Evolutionary conservation across 2,797 vertebrate species (phyloP).

Genomic region (Scarus forsteni): DNA sequence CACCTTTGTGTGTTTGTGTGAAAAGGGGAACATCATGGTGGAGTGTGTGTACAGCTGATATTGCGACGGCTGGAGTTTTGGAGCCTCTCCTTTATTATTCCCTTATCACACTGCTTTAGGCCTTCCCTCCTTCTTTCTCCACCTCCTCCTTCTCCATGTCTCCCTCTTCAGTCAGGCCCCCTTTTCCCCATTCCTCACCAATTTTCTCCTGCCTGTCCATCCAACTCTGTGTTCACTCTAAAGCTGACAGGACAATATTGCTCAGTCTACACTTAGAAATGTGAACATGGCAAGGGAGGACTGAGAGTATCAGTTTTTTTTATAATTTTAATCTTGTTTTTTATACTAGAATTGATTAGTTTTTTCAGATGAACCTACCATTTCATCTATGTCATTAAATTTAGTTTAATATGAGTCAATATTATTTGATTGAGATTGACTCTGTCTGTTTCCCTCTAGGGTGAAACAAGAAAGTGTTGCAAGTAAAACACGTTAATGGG

Average conservation of each 20-base stretch:
- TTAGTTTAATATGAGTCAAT: slow-evolving; percentile 42
- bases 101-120: slow-evolving; percentile 70
- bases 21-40: background rate
- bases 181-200: slow-evolving; percentile 1
- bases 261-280: slow-evolving; percentile 51
- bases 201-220: slow-evolving; percentile 32
- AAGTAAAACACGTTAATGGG: slow-evolving; percentile 69
- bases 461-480: slow-evolving; percentile 38
- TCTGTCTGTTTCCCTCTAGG: slow-evolving; percentile 39
- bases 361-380: slow-evolving; percentile 11
- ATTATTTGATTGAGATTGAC: slow-evolving; percentile 53
- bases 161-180: slow-evolving; percentile 14
- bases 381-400: slow-evolving; percentile 22
- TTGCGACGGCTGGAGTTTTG: slow-evolving; percentile 54
- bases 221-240: slow-evolving; percentile 37
- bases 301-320: slow-evolving; percentile 9
- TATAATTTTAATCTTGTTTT: slow-evolving; percentile 15
- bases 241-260: slow-evolving; percentile 52
- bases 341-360: slow-evolving; percentile 36
- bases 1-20: slow-evolving; percentile 30
- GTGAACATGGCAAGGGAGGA: slow-evolving; percentile 40
- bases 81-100: slow-evolving; percentile 71
- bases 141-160: slow-evolving; percentile 8
- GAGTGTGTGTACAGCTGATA: slow-evolving; percentile 48
- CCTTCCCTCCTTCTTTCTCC: slow-evolving; percentile 36